Percentiles rank a stretch among this genome's conserved stretches.
These are phyloP conservation scores for Salvelinus fontinalis DNA, from an alignment of 2,113 vertebrate species.

Conservation along the genomic window DNA sequence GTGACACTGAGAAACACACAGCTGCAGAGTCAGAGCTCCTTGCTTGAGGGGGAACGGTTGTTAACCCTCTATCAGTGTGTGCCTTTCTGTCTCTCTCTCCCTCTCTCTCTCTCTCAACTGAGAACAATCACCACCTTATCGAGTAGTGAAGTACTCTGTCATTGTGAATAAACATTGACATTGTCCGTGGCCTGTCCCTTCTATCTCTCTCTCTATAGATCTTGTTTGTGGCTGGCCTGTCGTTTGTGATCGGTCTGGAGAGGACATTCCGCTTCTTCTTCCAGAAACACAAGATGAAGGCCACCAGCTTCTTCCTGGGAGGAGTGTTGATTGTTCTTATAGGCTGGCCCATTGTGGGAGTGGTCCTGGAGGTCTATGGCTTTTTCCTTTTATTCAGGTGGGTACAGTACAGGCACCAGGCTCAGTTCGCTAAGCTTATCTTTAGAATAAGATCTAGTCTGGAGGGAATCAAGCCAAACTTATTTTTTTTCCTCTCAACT, in stretches of 20 bases:
- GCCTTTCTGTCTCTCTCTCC: not conserved
- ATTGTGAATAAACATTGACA: not conserved
- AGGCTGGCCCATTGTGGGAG: conserved; percentile 95
- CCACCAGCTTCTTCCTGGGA: conserved; percentile 93
- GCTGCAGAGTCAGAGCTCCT: not conserved
- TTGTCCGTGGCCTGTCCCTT: not conserved
- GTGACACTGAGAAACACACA: conserved; percentile 14
- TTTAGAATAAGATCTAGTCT: not conserved
- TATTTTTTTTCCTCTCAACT: not conserved
- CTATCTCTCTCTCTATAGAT: conserved; percentile 76
- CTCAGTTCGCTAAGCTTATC: not conserved
- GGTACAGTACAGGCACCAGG: conserved; percentile 7
- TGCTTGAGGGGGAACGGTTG: not conserved
- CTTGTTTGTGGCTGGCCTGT: conserved; percentile 92
- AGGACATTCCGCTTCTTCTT: conserved; percentile 98
- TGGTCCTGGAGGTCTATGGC: conserved; percentile 94
- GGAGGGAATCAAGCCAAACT: not conserved
- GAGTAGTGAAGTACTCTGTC: not conserved
- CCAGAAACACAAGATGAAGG: conserved; percentile 97
- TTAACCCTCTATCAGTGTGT: not conserved
- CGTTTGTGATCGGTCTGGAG: conserved; percentile 96
- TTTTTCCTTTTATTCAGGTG: conserved; percentile 98
- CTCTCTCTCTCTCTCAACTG: not conserved
- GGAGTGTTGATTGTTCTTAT: conserved; percentile 93
- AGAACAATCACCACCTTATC: too few relatives aligned